Base-by-base conservation (phyloP, 2,113 vertebrate genomes). In the Sebastes schlegelii region DNA sequence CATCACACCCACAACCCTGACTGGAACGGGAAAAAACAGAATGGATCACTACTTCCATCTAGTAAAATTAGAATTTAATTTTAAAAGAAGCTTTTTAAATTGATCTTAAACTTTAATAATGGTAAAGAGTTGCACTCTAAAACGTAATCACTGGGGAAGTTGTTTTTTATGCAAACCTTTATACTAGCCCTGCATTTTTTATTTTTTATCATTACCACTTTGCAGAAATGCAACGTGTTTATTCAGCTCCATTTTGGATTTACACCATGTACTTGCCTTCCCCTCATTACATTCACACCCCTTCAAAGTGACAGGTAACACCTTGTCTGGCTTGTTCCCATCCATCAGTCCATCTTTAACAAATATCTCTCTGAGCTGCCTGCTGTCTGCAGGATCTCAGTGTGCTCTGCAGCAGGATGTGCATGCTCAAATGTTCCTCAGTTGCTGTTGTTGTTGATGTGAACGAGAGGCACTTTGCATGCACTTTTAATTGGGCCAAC, bases 261-360 rank as follows among this genome's bases (percentile, higher is more conserved):
- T 8, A 19, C 34, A 46, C 40, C n/a, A 19, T 55, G 34, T 45
- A 65, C 71, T 19, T 43, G 1, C 46, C 7, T 55, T 77, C 9
- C 14, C 13, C 26, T 46, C 34, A 34, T 66, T 66, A 55, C 49
- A 46, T 57, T 55, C 51, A 77, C 62, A 66, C 62, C 8, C 14
- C 12, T 46, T 65, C 61, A 26, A 26, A 66, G 74, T 77, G 74
- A 34, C 62, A 66, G 51, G 40, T 77, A 67, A 19, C 74, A 66
- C 74, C 62, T 19, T 77, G 51, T 57, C n/a, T 66, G 74, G 62
- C 42, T 45, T 62, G 34, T 45, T 65, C 42, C 51, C 52, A 48
- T 77, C 74, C n/a, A 46, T 77, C 62, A 26, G 23, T 49, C 21
- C 71, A 13, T 66, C 62, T 77, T 46, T 45, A 46, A 23, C 46